phyloP scores from a whole-genome alignment of 2,797 vertebrate species.

The Emydoidea blandingii region DNA sequence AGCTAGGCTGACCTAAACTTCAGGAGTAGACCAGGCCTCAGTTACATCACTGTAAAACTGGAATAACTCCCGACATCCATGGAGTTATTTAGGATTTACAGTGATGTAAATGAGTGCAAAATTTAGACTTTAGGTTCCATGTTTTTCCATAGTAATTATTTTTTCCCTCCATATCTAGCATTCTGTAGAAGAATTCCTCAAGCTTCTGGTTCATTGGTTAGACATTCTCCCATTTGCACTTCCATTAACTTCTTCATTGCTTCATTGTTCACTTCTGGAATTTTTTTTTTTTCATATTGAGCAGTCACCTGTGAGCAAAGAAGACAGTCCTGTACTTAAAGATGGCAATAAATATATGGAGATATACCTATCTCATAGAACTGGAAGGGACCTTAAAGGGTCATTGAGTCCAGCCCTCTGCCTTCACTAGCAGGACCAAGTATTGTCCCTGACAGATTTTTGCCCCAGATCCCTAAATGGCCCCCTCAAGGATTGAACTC shows the following conservation, averaged over 20 bases:
- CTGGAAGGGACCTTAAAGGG: too few species aligned
- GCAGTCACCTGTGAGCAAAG: neutral
- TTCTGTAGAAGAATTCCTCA: neutral
- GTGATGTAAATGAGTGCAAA: neutral
- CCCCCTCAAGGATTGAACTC: too few species aligned
- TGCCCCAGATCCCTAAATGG: too few species aligned
- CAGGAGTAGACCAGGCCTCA: neutral
- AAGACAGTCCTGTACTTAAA: slow-evolving; percentile 7
- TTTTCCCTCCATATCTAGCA: neutral
- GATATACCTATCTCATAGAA: too few species aligned
- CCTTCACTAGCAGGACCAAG: too few species aligned
- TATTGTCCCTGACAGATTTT: too few species aligned
- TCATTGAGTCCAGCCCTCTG: too few species aligned
- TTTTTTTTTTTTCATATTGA: neutral
- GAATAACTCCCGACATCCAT: neutral
- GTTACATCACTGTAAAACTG: neutral
- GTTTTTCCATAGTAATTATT: neutral
- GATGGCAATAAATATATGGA: too few species aligned
- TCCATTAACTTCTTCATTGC: slow-evolving; percentile 9
- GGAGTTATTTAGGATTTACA: neutral
- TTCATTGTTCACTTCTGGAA: neutral
- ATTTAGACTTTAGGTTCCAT: neutral
- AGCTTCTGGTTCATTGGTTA: slow-evolving; percentile 12
- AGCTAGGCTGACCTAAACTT: too few species aligned
- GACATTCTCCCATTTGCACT: neutral